phyloP scores from a whole-genome alignment of 2,888 invertebrate species.

The Phyto melanocephala region DNA sequence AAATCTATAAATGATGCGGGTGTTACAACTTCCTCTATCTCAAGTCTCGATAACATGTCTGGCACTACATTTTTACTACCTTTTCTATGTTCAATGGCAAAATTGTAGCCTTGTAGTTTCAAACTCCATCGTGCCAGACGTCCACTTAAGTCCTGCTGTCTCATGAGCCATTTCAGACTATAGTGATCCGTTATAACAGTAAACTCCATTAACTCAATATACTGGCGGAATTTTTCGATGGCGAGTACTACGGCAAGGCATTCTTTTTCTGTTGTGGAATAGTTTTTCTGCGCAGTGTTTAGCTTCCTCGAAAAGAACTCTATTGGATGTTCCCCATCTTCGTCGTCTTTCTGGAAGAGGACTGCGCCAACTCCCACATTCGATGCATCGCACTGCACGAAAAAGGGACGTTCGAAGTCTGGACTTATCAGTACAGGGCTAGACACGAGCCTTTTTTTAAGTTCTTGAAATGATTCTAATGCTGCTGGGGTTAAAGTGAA shows the following conservation, averaged over 20 bases:
- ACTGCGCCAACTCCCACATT: too few relatives aligned
- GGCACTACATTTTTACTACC: neutral
- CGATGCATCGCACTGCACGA: too few relatives aligned
- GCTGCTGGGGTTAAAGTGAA: neutral
- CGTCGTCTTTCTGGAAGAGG: too few relatives aligned
- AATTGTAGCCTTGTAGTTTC: neutral
- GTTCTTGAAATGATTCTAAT: neutral
- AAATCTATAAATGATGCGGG: neutral
- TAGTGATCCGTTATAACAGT: too few relatives aligned
- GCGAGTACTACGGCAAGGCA: too few relatives aligned
- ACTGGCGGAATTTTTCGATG: too few relatives aligned
- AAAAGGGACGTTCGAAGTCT: neutral
- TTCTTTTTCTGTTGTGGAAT: too few relatives aligned
- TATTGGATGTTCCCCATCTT: too few relatives aligned
- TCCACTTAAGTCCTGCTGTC: too few relatives aligned
- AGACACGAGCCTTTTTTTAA: neutral
- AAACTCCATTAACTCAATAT: too few relatives aligned
- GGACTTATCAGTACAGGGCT: neutral
- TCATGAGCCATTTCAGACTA: too few relatives aligned
- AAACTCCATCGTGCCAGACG: neutral
- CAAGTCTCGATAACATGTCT: neutral
- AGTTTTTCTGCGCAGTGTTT: too few relatives aligned
- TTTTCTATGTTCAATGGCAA: neutral
- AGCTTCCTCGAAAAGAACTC: constrained; percentile 19
- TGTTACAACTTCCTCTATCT: neutral